A percentile compares a stretch with the other conserved stretches of the same genome.
Conservation (phyloP, 2,888 invertebrate genomes). For the Octonoba sinensis region DNA sequence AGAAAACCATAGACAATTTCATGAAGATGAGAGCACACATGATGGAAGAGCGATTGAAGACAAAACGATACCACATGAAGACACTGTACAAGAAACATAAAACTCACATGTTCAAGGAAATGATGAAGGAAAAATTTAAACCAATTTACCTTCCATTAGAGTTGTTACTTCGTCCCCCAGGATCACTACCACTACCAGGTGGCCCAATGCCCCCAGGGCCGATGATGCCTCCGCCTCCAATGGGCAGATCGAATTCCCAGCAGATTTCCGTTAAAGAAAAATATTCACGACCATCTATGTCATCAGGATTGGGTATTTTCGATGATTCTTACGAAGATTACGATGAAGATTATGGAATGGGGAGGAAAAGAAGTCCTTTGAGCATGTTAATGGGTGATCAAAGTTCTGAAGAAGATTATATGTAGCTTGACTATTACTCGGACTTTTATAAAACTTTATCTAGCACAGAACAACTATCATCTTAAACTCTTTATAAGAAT, state of each 20-base stretch:
- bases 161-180: neutral
- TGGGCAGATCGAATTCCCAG: neutral
- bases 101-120: slow-evolving; percentile 7
- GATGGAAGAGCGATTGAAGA: slow-evolving; percentile 5
- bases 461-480: too few species aligned
- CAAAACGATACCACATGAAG: slow-evolving; percentile 11
- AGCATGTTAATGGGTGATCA: neutral
- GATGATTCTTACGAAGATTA: slow-evolving; percentile 10
- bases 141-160: neutral
- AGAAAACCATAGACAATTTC: slow-evolving; percentile 18
- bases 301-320: neutral
- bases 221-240: neutral
- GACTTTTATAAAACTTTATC: neutral
- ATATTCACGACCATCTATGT: too few species aligned
- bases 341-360: neutral
- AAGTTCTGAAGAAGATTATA: neutral
- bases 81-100: slow-evolving; percentile 12
- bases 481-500: too few species aligned
- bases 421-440: neutral
- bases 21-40: slow-evolving; percentile 6
- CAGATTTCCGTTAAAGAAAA: neutral
- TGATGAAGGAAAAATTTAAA: slow-evolving; percentile 14
- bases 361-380: neutral
- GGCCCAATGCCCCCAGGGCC: neutral
- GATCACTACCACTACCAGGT: neutral